A percentile compares a stretch with the other conserved stretches of the same genome.
These are phyloP conservation scores for Gisinianus flammeolus DNA, from an alignment of 2,888 invertebrate species.

Conservation along the genomic window DNA sequence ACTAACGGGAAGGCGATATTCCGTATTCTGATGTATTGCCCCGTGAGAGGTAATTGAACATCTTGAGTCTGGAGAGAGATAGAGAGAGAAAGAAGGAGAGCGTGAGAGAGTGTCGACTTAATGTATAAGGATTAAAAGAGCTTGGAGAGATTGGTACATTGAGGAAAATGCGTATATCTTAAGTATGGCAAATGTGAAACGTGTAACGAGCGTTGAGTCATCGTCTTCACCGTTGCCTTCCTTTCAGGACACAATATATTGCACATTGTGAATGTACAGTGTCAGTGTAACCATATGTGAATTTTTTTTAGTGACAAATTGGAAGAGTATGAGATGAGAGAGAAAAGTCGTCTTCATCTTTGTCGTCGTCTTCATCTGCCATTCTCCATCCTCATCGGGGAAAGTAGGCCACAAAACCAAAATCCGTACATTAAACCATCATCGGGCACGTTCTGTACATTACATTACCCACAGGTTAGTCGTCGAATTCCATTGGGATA, in stretches of 20 bases:
- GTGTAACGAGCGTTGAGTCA: not conserved
- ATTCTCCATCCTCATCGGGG: not conserved
- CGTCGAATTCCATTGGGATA: no score
- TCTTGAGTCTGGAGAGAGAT: not conserved
- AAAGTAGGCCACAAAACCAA: conserved; percentile 9
- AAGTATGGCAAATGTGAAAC: not conserved
- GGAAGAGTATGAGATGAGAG: not conserved
- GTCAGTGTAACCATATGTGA: not conserved
- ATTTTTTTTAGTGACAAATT: not conserved
- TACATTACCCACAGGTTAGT: not conserved
- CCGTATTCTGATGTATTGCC: no score
- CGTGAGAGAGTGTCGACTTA: not conserved
- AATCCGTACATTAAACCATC: conserved; percentile 2
- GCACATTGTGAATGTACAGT: not conserved
- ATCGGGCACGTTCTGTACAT: conserved; percentile 10
- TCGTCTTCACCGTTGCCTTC: not conserved
- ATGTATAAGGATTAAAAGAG: not conserved
- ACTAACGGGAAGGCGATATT: no score
- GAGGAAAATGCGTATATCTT: not conserved
- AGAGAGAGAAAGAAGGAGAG: no score
- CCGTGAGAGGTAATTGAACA: not conserved
- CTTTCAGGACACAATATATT: not conserved
- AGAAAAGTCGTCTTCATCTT: not conserved
- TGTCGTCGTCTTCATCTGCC: not conserved
- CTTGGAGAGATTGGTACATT: not conserved